Conservation (phyloP, 1,140 invertebrate species). For the Listronotus bonariensis region DNA sequence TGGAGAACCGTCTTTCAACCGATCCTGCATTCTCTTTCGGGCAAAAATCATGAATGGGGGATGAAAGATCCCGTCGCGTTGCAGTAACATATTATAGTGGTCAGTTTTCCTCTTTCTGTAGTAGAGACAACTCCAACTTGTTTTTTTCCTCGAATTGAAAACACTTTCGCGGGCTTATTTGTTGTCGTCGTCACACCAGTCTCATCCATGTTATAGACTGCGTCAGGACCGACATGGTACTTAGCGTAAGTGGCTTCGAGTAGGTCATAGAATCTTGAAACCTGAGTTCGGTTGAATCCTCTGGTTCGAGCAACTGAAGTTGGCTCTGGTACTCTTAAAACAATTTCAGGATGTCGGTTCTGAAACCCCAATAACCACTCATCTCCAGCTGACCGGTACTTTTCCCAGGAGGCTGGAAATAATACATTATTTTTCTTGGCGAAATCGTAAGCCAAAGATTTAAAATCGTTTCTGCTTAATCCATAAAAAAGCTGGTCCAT, state of each 20-base stretch:
- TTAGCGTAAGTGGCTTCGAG: constrained; percentile 43
- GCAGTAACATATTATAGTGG: constrained; percentile 38
- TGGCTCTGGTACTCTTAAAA: constrained; percentile 48
- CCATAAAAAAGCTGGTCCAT: too few species aligned
- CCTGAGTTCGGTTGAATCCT: too few species aligned
- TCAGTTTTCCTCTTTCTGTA: constrained; percentile 46
- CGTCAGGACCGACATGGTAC: constrained; percentile 44
- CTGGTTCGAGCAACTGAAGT: constrained; percentile 46
- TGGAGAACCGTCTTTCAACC: constrained; percentile 33
- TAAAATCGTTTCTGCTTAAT: too few species aligned
- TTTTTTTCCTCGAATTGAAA: too few species aligned
- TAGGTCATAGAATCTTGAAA: too few species aligned
- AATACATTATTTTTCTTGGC: constrained; percentile 12
- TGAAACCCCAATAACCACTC: constrained; percentile 32
- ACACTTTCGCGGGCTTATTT: too few species aligned
- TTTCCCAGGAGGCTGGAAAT: not conserved
- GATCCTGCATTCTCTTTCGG: constrained; percentile 24
- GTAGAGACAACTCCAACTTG: not conserved
- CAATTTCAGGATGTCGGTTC: constrained; percentile 41
- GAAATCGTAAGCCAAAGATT: too few species aligned
- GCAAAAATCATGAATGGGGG: constrained; percentile 14
- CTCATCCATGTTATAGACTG: too few species aligned
- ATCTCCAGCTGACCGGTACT: not conserved
- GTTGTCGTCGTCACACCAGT: too few species aligned
- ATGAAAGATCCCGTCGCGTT: constrained; percentile 29